Evolutionary conservation across 2,797 vertebrate species (phyloP), one percentile per base, ranked within the genome.

Genomic region (Champsocephalus gunnari): DNA sequence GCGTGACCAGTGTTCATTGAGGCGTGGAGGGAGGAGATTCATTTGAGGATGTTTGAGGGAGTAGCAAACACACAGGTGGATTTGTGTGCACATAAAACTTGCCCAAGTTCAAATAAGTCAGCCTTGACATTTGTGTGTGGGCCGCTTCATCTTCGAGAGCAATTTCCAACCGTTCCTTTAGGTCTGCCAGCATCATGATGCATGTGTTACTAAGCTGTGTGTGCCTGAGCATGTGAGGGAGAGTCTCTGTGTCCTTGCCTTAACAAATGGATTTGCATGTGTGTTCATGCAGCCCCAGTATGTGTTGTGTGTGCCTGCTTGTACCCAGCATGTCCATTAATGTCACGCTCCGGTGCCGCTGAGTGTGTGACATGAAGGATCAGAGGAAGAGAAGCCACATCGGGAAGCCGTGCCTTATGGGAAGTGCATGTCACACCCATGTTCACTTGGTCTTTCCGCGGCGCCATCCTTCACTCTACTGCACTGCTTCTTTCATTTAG

Each of bases 21-120:
- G 73, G 83, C 81, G 54, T 82, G 14, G 77, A 83, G 71, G 58
- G 67, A 83, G 47, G 80, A 89, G 83, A 92, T 93, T 91, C 78
- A 90, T 89, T 88, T 82, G 61, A 76, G 82, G 79, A 71, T 87
- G 64, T 83, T 83, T 73, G 13, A 32, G 70, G 74, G 70, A 68
- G 81, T 65, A 64, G 62, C 21, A 71, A 66, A 71, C 73, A 79
- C 76, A 70, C 72, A 86, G 80, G 84, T 91, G 81, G 75, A 73
- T 75, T 66, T 34, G 48, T 60, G 74, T 60, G 78, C 3, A n/a
- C 32, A 3, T 68, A 34, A 63, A 76, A 71, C 61, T 58, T 64
- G n/a, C 55, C 51, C 45, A 66, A 77, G 71, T 72, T 80, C 55
- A 59, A 73, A 28, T 24, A 5, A 73, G 43, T 68, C 65, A 62